These are phyloP conservation scores for Pecten maximus DNA, from an alignment of 2,888 invertebrate species.

Conservation along the genomic window DNA sequence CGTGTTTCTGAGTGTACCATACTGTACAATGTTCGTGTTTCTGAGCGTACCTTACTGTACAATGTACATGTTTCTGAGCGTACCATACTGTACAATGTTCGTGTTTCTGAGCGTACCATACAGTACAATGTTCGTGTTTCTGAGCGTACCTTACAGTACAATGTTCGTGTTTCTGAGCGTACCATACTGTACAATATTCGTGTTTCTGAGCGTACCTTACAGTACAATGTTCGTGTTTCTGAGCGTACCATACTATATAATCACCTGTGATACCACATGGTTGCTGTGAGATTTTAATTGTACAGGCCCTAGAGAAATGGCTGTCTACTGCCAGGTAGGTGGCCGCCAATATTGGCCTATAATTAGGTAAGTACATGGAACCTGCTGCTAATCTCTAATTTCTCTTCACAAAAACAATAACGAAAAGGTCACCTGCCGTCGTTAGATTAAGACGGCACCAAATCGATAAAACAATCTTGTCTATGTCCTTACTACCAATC, in stretches of 20 bases:
- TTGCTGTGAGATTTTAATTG: background rate
- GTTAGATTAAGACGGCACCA: background rate
- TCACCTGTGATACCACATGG: background rate
- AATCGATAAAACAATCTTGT: background rate
- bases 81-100: background rate
- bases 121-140: background rate
- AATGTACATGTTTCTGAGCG: too few relatives aligned
- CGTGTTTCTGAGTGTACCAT: background rate
- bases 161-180: background rate
- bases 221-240: too few relatives aligned
- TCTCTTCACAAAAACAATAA: constrained; percentile 23
- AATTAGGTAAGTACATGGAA: constrained; percentile 3
- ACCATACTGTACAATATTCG: background rate
- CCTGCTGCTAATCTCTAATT: constrained; percentile 25
- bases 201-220: background rate
- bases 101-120: background rate
- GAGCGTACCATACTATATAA: too few relatives aligned
- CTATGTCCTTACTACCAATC: background rate
- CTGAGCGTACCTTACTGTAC: too few relatives aligned
- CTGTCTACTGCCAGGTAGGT: background rate
- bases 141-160: too few relatives aligned
- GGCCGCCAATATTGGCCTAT: background rate
- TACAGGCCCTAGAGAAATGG: background rate
- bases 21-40: background rate
- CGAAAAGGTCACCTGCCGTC: background rate